Conservation (phyloP, 2,797 vertebrate genomes). For the Siniperca scherzeri region DNA sequence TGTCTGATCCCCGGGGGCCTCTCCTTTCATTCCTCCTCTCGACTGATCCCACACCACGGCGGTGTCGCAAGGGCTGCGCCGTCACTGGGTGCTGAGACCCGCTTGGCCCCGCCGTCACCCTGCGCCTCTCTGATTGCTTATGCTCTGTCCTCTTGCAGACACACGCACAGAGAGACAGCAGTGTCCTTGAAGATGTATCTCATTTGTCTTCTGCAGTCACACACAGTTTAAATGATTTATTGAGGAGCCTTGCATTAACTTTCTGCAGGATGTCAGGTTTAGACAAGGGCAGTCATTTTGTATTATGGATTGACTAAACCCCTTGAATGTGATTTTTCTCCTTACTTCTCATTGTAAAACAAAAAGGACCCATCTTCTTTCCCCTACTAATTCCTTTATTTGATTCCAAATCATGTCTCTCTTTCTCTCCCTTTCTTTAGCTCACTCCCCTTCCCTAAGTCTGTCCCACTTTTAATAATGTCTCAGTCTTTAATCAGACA, state of each 20-base stretch:
- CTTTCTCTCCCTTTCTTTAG: slow-evolving; percentile 29
- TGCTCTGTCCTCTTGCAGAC: slow-evolving; percentile 37
- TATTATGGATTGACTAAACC: slow-evolving; percentile 36
- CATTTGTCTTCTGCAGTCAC: slow-evolving; percentile 40
- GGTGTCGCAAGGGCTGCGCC: slow-evolving; percentile 58
- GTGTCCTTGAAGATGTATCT: slow-evolving; percentile 48
- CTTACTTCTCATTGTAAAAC: slow-evolving; percentile 49
- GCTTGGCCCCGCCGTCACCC: slow-evolving; percentile 57
- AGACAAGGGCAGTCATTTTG: slow-evolving; percentile 37
- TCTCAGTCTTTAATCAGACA: slow-evolving; percentile 78
- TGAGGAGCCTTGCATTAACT: slow-evolving; percentile 34
- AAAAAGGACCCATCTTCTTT: slow-evolving; percentile 39
- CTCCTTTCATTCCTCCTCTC: slow-evolving; percentile 69
- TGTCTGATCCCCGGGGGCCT: slow-evolving; percentile 83
- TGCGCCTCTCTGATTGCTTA: slow-evolving; percentile 33
- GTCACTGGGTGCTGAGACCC: slow-evolving; percentile 58
- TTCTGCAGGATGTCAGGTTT: slow-evolving; percentile 44
- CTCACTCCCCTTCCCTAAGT: slow-evolving; percentile 49
- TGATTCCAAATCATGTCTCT: slow-evolving; percentile 66
- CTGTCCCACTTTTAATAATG: slow-evolving; percentile 74
- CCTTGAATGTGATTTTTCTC: slow-evolving; percentile 51
- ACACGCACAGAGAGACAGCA: not conserved
- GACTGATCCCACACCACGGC: slow-evolving; percentile 68
- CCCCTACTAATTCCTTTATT: slow-evolving; percentile 55
- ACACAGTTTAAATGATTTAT: slow-evolving; percentile 47